These are phyloP conservation scores for Pyxicephalus adspersus DNA, from an alignment of 2,113 vertebrate species.

Conservation along the genomic window DNA sequence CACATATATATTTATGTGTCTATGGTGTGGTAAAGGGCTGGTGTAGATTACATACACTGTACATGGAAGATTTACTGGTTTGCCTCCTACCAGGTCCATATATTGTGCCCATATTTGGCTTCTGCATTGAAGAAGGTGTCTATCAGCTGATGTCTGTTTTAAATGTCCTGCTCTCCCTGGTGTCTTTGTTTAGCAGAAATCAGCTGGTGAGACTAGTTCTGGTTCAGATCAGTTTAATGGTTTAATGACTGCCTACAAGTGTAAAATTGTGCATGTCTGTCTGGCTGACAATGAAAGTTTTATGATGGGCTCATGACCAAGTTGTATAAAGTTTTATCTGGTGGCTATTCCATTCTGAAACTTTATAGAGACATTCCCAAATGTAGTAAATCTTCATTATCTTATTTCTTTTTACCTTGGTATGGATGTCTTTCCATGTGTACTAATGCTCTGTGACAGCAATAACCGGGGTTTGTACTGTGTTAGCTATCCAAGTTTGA, in stretches of 20 bases:
- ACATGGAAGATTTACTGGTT: slow-evolving; percentile 32
- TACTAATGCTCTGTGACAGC: too few relatives aligned
- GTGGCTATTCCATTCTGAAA: background rate
- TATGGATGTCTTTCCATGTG: too few relatives aligned
- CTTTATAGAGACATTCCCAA: background rate
- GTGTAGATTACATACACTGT: slow-evolving; percentile 3
- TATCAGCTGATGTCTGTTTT: slow-evolving; percentile 31
- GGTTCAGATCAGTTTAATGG: slow-evolving; percentile 24
- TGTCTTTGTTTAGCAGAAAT: slow-evolving; percentile 20
- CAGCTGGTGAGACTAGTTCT: slow-evolving; percentile 29
- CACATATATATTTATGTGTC: background rate
- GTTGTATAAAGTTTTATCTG: background rate
- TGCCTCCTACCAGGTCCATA: background rate
- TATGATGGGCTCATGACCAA: background rate
- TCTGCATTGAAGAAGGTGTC: background rate
- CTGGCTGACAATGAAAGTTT: slow-evolving; percentile 24
- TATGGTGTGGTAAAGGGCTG: slow-evolving; percentile 8
- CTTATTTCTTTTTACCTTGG: too few relatives aligned
- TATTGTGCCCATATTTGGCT: slow-evolving; percentile 50
- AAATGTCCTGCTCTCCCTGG: background rate
- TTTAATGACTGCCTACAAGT: background rate
- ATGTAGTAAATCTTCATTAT: background rate
- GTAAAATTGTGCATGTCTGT: background rate
- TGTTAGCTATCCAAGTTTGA: too few relatives aligned
- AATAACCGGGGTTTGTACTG: too few relatives aligned